Base-by-base conservation (phyloP, 2,113 vertebrate genomes). In the Colius striatus region DNA sequence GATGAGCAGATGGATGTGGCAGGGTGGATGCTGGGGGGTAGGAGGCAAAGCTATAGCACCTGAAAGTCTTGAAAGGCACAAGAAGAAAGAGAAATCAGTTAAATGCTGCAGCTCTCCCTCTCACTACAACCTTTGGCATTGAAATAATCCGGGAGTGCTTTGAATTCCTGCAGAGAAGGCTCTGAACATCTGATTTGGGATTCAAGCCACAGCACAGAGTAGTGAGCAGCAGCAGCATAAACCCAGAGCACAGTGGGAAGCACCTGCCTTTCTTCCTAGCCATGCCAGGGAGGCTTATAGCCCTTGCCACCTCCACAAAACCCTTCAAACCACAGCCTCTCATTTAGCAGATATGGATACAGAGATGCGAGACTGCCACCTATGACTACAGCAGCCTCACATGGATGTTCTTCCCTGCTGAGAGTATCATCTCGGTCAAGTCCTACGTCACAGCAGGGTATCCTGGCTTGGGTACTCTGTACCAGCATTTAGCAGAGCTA, bases 201-300 rank as follows among this genome's bases (percentile, higher is more conserved):
- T 75, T 74, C 41, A 17, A 51, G 80, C 47, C 1, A 3, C 29
- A 11, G 74, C 2, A 0, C 57, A 34, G 66, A 20, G 54, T 47
- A 1, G 16, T 0, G 3, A 76, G 45, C 29, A 23, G 18, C 22
- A 14, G 54, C 77, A 38, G 77, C 5, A 1, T 36, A 27, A 76
- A 41, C 43, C 43, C 26, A 1, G 29, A 41, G 53, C 22, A 0
- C 3, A 1, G 11, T 0, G 4, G 54, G 57, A n/a, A 62, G 58
- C 58, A 67, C 20, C 87, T 61, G 87, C 54, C 25, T 55, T 53
- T 50, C 68, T 29, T 54, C 54, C 8, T 2, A 13, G 29, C 34
- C 29, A 27, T 21, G 47, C 29, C 53, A 34, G 36, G 38, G 41
- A 34, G 23, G 20, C 41, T 53, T 9, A 13, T 65, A 34, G n/a